A percentile compares a stretch with the other conserved stretches of the same genome.
Conservation (phyloP, 2,113 vertebrate species). For the Pipa parva region DNA sequence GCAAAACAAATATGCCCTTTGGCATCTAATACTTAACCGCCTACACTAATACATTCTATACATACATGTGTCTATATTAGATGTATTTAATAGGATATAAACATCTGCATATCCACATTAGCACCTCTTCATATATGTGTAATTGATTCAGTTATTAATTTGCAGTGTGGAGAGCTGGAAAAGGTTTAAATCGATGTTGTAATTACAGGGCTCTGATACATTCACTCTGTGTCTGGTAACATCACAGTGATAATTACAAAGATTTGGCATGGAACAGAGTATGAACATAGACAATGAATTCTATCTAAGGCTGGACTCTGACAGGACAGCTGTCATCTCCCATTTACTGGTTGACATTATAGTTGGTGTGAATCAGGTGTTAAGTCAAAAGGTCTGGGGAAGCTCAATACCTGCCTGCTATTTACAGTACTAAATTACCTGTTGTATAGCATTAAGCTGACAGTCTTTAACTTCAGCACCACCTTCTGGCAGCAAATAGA, state of each 20-base stretch:
- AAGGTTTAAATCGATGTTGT: slow-evolving; percentile 29
- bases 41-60: too few species aligned
- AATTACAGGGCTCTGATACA: slow-evolving; percentile 40
- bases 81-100: too few species aligned
- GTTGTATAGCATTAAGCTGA: slow-evolving; percentile 7
- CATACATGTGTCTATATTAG: too few species aligned
- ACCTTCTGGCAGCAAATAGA: slow-evolving; percentile 12
- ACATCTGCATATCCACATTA: not conserved
- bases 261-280: slow-evolving; percentile 35
- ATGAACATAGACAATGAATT: slow-evolving; percentile 37
- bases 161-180: slow-evolving; percentile 5
- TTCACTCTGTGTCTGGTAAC: slow-evolving; percentile 40
- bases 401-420: slow-evolving; percentile 33
- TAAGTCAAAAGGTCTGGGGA: slow-evolving; percentile 22
- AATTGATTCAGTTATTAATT: slow-evolving; percentile 28
- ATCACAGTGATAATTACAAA: slow-evolving; percentile 36
- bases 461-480: slow-evolving; percentile 23
- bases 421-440: slow-evolving; percentile 34
- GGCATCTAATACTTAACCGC: too few species aligned
- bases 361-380: slow-evolving; percentile 27
- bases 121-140: not conserved
- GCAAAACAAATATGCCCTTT: too few species aligned
- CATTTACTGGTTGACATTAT: slow-evolving; percentile 36
- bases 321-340: slow-evolving; percentile 35
- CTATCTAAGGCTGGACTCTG: slow-evolving; percentile 13